Evolutionary conservation across 2,888 invertebrate genomes (phyloP), one percentile per base, ranked within the genome.

Genomic region (Hoplodrina blanda): DNA sequence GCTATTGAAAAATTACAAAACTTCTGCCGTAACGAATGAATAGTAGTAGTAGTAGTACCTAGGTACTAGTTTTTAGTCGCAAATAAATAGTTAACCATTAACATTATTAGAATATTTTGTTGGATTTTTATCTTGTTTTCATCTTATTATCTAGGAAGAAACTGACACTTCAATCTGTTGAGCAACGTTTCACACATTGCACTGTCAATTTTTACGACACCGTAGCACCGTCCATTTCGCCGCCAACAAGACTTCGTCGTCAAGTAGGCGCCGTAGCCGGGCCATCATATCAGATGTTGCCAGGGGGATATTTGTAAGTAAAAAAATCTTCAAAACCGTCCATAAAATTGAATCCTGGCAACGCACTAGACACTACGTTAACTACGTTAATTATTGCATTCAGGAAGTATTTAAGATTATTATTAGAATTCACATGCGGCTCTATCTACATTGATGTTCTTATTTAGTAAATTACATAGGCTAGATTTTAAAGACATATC

Each of bases 381-480:
- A 55, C 55, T 71, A 74, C 41, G 20, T 71, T 74, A 71, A 78
- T 74, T 71, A 74, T 78, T 74, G 73, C 73, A 78, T 71, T 71
- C 61, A 17, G 19, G 30, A 57, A 57, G 20, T 71, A 71, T 62
- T 69, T 68, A 37, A 49, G 52, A 25, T 54, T 66, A 76, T 52
- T 53, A 53, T 20, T 71, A 62, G 52, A 41, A 78, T 57, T 57
- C 57, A 62, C 62, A 78, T 78, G 72, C 15, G 41, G 62, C 50
- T 70, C 56, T 74, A 74, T 74, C 71, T 77, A 74, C 62, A 70
- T 70, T 70, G 56, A 57, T 56, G 52, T 57, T 57, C 71, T 78
- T 70, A 74, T 10, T 53, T 70, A 76, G 44, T 72, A 52, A 52
- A 56, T 70, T 54, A 73, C 69, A 71, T 77, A 62, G 41, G 62